Evolutionary conservation across 2,113 vertebrate species (phyloP).

Genomic region (Romanogobio albipinnatus): DNA sequence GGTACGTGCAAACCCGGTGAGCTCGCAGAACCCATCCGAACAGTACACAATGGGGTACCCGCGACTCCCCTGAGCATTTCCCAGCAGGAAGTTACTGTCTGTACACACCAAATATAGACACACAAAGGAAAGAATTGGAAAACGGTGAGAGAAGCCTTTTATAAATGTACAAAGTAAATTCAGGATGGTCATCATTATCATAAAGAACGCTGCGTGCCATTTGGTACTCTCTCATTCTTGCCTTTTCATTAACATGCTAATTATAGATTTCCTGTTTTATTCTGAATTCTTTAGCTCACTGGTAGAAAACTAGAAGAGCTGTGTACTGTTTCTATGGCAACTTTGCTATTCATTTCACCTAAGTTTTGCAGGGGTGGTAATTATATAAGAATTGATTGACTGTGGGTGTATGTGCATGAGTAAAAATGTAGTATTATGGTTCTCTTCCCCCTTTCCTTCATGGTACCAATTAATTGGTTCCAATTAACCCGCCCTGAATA

Average conservation of each 20-base stretch:
- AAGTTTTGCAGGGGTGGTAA: slow-evolving; percentile 30
- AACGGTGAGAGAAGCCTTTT: background rate
- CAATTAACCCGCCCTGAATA: background rate
- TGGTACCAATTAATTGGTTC: no score
- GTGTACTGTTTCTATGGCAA: slow-evolving; percentile 50
- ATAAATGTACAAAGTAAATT: background rate
- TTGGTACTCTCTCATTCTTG: background rate
- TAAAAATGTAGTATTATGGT: background rate
- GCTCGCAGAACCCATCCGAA: slow-evolving; percentile 94
- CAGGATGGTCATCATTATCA: background rate
- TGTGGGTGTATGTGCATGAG: slow-evolving; percentile 22
- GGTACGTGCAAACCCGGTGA: slow-evolving; percentile 87
- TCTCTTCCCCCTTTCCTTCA: no score
- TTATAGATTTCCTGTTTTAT: slow-evolving; percentile 19
- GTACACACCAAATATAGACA: slow-evolving; percentile 45
- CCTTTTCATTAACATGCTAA: background rate
- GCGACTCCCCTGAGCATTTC: slow-evolving; percentile 86
- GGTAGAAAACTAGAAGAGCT: slow-evolving; percentile 17
- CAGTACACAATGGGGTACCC: slow-evolving; percentile 96
- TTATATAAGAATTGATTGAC: slow-evolving; percentile 41
- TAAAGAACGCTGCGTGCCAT: background rate
- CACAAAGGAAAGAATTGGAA: background rate
- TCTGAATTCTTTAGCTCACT: slow-evolving; percentile 13
- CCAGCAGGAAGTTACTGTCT: slow-evolving; percentile 98
- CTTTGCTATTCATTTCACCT: slow-evolving; percentile 23